Evolutionary conservation across 2,888 invertebrate genomes (phyloP).

Genomic region (Ochropacha duplaris): DNA sequence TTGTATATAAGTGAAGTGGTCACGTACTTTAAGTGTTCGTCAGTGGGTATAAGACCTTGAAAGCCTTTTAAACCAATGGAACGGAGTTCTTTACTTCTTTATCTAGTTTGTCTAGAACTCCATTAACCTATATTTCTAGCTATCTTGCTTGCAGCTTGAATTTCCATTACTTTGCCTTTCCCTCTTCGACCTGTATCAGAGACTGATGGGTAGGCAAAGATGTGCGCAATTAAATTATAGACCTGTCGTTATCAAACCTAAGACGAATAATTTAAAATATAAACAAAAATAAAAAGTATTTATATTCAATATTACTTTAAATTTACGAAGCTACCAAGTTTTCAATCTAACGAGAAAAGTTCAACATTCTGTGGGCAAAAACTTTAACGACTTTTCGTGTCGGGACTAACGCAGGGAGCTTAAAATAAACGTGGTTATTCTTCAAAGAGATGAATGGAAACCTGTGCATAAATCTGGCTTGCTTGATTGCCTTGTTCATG

Average conservation of each 20-base stretch:
- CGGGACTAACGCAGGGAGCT: constrained; percentile 3
- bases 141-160: neutral
- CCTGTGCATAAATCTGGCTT: neutral
- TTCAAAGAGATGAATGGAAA: constrained; percentile 6
- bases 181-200: no score
- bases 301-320: constrained; percentile 22
- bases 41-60: neutral
- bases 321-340: constrained; percentile 18
- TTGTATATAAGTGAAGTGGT: neutral
- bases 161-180: no score
- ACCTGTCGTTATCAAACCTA: no score
- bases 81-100: neutral
- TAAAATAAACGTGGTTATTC: constrained; percentile 6
- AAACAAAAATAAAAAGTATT: neutral
- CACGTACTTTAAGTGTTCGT: constrained; percentile 1
- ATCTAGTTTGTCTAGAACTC: neutral
- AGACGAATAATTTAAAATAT: neutral
- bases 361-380: constrained; percentile 21
- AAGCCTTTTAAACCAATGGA: neutral
- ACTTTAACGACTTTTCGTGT: constrained; percentile 13
- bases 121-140: neutral
- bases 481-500: neutral
- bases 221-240: no score
- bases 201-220: no score
- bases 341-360: constrained; percentile 38